These are phyloP conservation scores for Aphodius sticticus DNA, from an alignment of 2,888 invertebrate species.

Conservation along the genomic window DNA sequence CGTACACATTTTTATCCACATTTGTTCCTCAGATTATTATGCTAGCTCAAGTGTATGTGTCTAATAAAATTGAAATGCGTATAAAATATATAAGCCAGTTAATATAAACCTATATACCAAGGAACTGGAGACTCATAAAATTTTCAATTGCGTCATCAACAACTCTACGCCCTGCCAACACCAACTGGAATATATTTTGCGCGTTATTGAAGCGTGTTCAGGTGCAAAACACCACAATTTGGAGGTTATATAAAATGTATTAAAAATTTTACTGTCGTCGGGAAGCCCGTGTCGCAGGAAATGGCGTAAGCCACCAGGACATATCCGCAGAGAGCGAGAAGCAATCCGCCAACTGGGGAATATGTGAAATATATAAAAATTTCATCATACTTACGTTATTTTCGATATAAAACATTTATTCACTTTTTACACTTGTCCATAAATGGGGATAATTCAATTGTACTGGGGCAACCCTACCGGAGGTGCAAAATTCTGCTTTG, in stretches of 20 bases:
- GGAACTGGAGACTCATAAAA: neutral
- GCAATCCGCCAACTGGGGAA: neutral
- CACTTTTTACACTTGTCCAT: constrained; percentile 33
- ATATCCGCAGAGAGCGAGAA: neutral
- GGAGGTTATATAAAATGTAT: neutral
- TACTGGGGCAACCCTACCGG: neutral
- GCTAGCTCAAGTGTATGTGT: neutral
- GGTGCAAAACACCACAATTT: neutral
- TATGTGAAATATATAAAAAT: neutral
- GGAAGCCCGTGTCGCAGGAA: neutral
- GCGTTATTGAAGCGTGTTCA: neutral
- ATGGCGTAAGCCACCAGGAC: neutral
- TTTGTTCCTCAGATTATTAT: no score
- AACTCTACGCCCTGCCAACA: neutral
- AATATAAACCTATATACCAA: neutral
- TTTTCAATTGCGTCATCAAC: neutral
- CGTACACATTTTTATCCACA: no score
- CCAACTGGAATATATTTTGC: neutral
- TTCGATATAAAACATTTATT: constrained; percentile 30
- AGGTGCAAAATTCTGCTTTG: neutral
- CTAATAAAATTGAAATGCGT: neutral
- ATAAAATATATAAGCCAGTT: neutral
- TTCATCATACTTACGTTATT: neutral
- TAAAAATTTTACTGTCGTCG: neutral
- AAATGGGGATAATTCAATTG: constrained; percentile 41